Conservation (phyloP, 2,797 vertebrate genomes). For the Numenius phaeopus region DNA sequence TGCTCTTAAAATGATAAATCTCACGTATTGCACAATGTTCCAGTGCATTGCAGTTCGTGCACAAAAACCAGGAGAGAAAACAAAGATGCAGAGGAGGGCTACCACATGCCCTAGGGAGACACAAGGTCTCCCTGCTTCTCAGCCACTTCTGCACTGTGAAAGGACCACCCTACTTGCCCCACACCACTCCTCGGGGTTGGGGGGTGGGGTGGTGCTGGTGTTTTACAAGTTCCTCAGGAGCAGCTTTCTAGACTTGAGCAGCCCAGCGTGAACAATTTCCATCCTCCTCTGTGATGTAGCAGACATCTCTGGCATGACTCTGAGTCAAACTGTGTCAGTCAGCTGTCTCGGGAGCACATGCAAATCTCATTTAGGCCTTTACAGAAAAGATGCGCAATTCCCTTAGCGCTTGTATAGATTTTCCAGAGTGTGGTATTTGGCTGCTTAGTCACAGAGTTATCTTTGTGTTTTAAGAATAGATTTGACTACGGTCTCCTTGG, state of each 20-base stretch:
- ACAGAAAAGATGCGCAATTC: not conserved
- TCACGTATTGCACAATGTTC: not conserved
- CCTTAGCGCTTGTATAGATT: not conserved
- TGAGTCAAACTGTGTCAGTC: slow-evolving; percentile 43
- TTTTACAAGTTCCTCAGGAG: not conserved
- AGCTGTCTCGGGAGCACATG: not conserved
- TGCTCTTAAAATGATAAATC: not conserved
- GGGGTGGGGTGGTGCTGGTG: not conserved
- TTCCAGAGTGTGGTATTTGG: slow-evolving; percentile 33
- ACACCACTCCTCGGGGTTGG: fast-evolving
- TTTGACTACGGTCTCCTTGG: not conserved
- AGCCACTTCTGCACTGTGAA: not conserved
- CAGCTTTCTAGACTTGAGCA: not conserved
- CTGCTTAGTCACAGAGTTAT: slow-evolving; percentile 47
- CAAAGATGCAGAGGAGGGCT: not conserved
- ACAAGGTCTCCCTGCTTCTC: not conserved
- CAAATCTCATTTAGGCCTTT: not conserved
- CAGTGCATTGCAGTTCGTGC: not conserved
- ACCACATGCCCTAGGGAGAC: not conserved
- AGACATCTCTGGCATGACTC: slow-evolving; percentile 3
- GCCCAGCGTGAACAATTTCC: not conserved
- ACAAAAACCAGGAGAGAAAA: not conserved
- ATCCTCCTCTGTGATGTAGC: not conserved
- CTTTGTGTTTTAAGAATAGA: slow-evolving; percentile 12
- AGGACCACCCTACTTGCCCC: not conserved